Evolutionary conservation across 2,113 vertebrate species (phyloP).

Genomic region (Spilogale gracilis): DNA sequence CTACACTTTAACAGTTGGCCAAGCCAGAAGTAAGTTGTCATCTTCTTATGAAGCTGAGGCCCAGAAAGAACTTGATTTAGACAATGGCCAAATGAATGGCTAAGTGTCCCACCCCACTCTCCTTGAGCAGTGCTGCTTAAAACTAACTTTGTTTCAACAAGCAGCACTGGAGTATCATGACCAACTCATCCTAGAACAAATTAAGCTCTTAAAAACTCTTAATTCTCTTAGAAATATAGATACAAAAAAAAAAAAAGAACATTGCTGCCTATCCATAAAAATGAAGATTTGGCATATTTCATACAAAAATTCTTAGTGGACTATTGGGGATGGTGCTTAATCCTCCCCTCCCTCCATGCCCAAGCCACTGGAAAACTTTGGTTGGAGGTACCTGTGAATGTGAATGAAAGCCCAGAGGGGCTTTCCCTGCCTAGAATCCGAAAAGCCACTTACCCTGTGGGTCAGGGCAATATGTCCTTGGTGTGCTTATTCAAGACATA

Average conservation of each 20-base stretch:
- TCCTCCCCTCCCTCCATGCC: no score
- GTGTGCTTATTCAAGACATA: no score
- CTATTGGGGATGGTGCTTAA: no score
- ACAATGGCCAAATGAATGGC: neutral
- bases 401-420: no score
- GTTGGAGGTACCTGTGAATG: no score
- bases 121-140: neutral
- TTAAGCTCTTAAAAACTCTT: neutral
- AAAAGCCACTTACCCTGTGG: no score
- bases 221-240: slow-evolving; percentile 18
- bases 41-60: neutral
- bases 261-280: neutral
- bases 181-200: neutral
- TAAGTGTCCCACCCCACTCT: neutral
- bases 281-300: neutral
- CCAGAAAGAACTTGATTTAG: neutral
- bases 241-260: neutral
- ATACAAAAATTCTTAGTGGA: neutral
- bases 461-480: no score
- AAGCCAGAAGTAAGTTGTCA: neutral
- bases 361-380: no score
- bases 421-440: no score
- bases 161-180: neutral
- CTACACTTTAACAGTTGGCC: neutral
- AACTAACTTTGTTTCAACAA: neutral